Percentiles rank a stretch among this genome's conserved stretches.
These are phyloP conservation scores for Gnatocerus cornutus DNA, from an alignment of 2,888 invertebrate genomes.

Conservation along the genomic window DNA sequence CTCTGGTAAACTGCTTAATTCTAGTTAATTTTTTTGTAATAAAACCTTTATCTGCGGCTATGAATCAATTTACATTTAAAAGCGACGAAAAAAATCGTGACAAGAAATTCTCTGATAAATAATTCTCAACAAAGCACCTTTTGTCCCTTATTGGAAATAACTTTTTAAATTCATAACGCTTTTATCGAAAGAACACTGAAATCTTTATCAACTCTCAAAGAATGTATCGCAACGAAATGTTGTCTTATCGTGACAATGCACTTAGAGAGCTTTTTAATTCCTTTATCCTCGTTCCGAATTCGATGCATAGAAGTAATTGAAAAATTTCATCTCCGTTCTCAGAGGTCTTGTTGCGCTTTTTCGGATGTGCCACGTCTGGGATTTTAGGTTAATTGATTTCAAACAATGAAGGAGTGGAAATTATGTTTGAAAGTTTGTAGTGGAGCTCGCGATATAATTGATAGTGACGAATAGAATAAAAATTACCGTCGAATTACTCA, in stretches of 20 bases:
- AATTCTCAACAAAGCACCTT: constrained; percentile 14
- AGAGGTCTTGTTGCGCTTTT: background rate
- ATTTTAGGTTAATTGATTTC: too few relatives aligned
- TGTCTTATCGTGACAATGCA: constrained; percentile 1
- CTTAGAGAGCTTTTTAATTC: constrained; percentile 5
- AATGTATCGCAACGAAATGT: constrained; percentile 5
- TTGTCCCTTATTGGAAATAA: constrained; percentile 28
- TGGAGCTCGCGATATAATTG: too few relatives aligned
- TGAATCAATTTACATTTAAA: too few relatives aligned
- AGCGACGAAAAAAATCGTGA: too few relatives aligned
- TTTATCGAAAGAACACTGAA: constrained; percentile 12
- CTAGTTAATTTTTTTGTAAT: too few relatives aligned
- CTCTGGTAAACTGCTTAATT: too few relatives aligned
- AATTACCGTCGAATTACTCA: background rate
- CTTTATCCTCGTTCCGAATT: background rate
- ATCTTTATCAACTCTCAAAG: constrained; percentile 12
- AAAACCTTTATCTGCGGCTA: too few relatives aligned
- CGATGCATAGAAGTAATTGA: constrained; percentile 3
- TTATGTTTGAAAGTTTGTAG: too few relatives aligned
- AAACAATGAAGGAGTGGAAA: background rate
- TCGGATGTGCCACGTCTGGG: background rate
- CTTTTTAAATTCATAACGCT: constrained; percentile 21
- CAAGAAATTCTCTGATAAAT: constrained; percentile 33
- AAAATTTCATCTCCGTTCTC: background rate
- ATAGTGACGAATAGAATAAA: too few relatives aligned